These are phyloP conservation scores for Brachyhypopomus occidentalis DNA, from an alignment of 2,113 vertebrate genomes.

Conservation along the genomic window DNA sequence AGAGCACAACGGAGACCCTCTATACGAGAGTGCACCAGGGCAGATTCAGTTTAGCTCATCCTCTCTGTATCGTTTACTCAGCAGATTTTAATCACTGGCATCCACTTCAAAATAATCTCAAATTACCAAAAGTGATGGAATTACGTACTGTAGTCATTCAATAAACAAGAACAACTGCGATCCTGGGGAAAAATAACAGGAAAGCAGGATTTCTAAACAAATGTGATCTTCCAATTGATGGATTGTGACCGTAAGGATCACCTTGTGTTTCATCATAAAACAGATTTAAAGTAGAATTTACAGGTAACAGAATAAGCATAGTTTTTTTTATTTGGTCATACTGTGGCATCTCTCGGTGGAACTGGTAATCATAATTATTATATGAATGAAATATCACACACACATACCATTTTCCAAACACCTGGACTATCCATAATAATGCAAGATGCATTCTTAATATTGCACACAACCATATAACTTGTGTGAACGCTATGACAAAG, in stretches of 20 bases:
- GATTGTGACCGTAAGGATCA: background rate
- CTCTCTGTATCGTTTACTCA: background rate
- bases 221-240: slow-evolving; percentile 10
- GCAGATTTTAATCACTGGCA: slow-evolving; percentile 20
- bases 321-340: background rate
- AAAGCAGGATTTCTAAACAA: background rate
- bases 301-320: background rate
- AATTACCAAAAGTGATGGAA: slow-evolving; percentile 23
- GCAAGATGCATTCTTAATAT: background rate
- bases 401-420: background rate
- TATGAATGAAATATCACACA: no score
- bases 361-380: no score
- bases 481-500: background rate
- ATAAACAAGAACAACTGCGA: background rate
- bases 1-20: background rate
- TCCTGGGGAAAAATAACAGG: background rate
- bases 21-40: no score
- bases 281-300: background rate
- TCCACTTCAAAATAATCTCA: slow-evolving; percentile 18
- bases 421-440: background rate
- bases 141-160: background rate
- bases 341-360: background rate
- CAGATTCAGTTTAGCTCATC: no score
- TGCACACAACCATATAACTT: background rate
- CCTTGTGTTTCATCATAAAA: slow-evolving; percentile 2